Conservation (phyloP, 2,888 invertebrate species). For the Tholera decimalis region DNA sequence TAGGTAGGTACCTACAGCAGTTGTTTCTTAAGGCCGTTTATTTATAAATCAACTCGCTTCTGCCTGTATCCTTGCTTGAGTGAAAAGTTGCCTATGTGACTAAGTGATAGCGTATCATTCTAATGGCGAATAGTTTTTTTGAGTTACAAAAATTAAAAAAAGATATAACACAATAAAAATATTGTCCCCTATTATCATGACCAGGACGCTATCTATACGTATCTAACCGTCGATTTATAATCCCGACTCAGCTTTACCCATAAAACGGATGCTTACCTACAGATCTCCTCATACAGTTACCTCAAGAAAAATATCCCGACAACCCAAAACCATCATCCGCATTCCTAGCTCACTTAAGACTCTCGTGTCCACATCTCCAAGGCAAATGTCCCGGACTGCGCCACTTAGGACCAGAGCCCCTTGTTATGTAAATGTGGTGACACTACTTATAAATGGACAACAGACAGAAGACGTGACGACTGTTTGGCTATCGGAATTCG, state of each 20-base stretch:
- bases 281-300: neutral
- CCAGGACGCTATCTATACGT: neutral
- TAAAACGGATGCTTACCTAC: neutral
- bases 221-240: neutral
- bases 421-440: constrained; percentile 76
- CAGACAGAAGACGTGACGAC: constrained; percentile 23
- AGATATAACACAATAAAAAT: neutral
- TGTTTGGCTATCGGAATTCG: constrained; percentile 19
- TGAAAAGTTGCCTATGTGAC: too few species aligned
- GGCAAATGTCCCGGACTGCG: constrained; percentile 58
- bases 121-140: too few species aligned
- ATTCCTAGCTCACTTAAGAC: constrained; percentile 47
- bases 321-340: constrained; percentile 50
- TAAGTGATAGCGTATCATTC: too few species aligned
- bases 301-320: constrained; percentile 22
- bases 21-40: too few species aligned
- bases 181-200: neutral
- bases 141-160: too few species aligned
- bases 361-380: constrained; percentile 59
- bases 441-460: constrained; percentile 60
- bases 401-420: constrained; percentile 58
- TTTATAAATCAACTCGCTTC: too few species aligned
- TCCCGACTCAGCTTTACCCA: neutral
- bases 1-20: too few species aligned
- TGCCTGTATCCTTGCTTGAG: too few species aligned